Evolutionary conservation across 2,888 invertebrate species (phyloP).

Genomic region (Aspidapion aeneum): DNA sequence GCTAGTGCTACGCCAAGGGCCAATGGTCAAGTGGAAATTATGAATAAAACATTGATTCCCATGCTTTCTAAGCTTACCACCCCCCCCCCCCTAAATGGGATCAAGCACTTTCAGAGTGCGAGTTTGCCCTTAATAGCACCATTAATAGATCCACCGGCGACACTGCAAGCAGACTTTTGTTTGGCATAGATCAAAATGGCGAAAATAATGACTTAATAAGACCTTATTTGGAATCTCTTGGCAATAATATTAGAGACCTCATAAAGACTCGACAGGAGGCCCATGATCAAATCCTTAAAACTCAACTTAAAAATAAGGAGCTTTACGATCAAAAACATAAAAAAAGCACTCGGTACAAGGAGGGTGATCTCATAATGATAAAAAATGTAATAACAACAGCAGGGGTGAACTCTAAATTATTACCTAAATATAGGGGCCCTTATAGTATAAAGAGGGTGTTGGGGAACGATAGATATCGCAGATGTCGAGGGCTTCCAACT

Average conservation of each 20-base stretch:
- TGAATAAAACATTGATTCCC: conserved; percentile 21
- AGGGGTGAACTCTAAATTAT: neutral
- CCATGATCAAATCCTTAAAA: neutral
- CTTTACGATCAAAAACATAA: neutral
- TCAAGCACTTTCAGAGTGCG: conserved; percentile 20
- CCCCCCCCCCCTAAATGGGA: conserved; percentile 13
- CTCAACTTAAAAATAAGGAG: neutral
- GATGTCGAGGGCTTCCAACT: neutral
- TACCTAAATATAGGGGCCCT: neutral
- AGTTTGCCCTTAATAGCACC: conserved; percentile 29
- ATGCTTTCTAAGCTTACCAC: conserved; percentile 13
- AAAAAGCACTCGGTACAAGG: neutral
- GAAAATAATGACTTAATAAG: neutral
- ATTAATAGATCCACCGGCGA: conserved; percentile 30
- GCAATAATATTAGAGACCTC: neutral
- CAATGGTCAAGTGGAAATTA: conserved; percentile 25
- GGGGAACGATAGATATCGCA: too few species aligned
- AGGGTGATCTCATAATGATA: neutral
- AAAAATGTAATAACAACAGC: neutral
- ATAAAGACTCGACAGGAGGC: neutral
- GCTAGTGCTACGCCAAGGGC: conserved; percentile 22
- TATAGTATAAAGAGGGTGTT: too few species aligned
- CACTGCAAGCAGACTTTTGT: conserved; percentile 31
- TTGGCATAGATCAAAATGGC: conserved; percentile 22
- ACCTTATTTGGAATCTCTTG: neutral